phyloP scores from a whole-genome alignment of 2,797 vertebrate genomes.

The Eulemur mongoz region DNA sequence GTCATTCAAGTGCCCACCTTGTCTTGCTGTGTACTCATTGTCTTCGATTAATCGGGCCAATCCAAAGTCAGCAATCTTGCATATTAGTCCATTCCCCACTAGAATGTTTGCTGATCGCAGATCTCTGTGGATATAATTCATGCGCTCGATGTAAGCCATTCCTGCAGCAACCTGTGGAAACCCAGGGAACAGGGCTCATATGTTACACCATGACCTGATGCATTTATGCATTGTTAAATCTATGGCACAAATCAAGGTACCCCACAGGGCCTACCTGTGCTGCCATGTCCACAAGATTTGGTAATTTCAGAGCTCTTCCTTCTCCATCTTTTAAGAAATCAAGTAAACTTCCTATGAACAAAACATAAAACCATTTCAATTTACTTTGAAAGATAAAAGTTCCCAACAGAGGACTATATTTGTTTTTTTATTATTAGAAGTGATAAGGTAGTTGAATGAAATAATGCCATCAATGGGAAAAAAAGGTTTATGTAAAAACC shows the following conservation, averaged over 20 bases:
- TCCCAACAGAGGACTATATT: not conserved
- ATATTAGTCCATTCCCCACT: conserved; percentile 95
- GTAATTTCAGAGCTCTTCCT: conserved; percentile 95
- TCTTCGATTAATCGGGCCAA: conserved; percentile 97
- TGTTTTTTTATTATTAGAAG: not conserved
- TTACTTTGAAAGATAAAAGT: conserved; percentile 20
- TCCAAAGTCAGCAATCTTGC: conserved; percentile 98
- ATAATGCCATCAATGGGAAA: conserved; percentile 2
- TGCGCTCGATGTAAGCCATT: conserved; percentile 98
- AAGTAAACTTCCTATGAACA: conserved; percentile 92
- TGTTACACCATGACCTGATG: rapidly evolving
- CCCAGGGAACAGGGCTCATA: not conserved
- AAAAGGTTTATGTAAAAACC: not conserved
- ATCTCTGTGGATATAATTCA: conserved; percentile 99
- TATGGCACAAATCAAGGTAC: not conserved
- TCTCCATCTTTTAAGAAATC: conserved; percentile 98
- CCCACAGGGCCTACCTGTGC: conserved; percentile 90
- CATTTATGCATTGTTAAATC: rapidly evolving
- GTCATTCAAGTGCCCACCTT: conserved; percentile 87
- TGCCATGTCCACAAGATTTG: conserved; percentile 97
- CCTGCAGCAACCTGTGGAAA: conserved; percentile 92
- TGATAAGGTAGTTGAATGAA: not conserved
- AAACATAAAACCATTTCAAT: conserved; percentile 69
- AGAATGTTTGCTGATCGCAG: conserved; percentile 97
- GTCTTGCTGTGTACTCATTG: conserved; percentile 97